phyloP scores from a whole-genome alignment of 2,113 vertebrate genomes.

The Aleadryas rufinucha region DNA sequence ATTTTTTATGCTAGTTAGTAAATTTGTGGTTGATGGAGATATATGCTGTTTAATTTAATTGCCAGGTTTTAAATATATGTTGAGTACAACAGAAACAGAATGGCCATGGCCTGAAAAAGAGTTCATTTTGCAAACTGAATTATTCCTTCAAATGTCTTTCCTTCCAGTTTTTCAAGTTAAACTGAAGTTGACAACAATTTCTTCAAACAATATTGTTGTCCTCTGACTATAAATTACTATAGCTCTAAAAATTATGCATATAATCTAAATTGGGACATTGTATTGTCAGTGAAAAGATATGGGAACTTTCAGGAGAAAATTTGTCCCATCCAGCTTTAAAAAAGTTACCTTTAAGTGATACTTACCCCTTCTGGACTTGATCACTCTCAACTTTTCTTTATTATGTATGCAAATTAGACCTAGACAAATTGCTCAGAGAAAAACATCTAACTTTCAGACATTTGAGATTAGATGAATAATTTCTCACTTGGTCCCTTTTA shows the following conservation, averaged over 20 bases:
- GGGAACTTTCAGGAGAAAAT: background rate
- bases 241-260: background rate
- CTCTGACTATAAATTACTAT: background rate
- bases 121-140: background rate
- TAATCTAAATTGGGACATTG: background rate
- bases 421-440: background rate
- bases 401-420: accelerated
- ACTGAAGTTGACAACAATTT: background rate
- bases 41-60: background rate
- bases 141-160: background rate
- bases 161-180: background rate
- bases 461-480: background rate
- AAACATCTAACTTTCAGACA: background rate
- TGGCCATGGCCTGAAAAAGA: background rate
- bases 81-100: background rate
- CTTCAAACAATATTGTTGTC: background rate
- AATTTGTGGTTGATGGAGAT: background rate
- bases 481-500: background rate
- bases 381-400: background rate
- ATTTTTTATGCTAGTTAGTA: background rate
- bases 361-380: background rate
- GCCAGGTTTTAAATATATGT: background rate
- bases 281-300: background rate
- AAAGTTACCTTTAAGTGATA: background rate
- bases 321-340: background rate